Conservation (phyloP, 2,113 vertebrate species). For the Osmerus mordax region DNA sequence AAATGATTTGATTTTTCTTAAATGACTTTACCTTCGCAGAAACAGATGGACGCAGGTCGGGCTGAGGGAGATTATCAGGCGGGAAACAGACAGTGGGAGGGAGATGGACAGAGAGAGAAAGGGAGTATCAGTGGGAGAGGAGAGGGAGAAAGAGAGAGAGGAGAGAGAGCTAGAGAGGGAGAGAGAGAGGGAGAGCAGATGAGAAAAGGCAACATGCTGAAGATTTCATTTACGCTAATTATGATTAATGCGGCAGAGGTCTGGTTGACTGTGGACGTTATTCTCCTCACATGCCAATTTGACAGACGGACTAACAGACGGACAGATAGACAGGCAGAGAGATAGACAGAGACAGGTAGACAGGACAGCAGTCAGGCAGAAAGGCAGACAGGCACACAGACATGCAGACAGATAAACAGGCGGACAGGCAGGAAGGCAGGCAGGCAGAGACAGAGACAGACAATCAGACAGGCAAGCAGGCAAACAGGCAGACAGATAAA, state of each 20-base stretch:
- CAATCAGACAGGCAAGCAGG: too few relatives aligned
- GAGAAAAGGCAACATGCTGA: slow-evolving; percentile 34
- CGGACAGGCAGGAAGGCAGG: not conserved
- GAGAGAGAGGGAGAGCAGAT: slow-evolving; percentile 8
- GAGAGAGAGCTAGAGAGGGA: slow-evolving; percentile 3
- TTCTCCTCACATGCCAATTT: not conserved
- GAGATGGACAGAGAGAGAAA: not conserved
- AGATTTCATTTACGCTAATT: slow-evolving; percentile 50
- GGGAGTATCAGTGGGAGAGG: not conserved
- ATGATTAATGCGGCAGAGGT: slow-evolving; percentile 48
- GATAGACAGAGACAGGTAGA: not conserved
- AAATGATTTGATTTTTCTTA: slow-evolving; percentile 64
- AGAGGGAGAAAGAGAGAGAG: slow-evolving; percentile 2
- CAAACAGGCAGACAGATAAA: too few relatives aligned
- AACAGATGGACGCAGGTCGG: slow-evolving; percentile 51
- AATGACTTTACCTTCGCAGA: slow-evolving; percentile 51
- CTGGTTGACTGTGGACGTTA: slow-evolving; percentile 29
- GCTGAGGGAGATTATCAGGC: slow-evolving; percentile 1
- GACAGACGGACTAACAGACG: slow-evolving; percentile 16
- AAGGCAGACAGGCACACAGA: not conserved
- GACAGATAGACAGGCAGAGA: not conserved
- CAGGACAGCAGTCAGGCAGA: slow-evolving; percentile 12
- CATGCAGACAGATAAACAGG: not conserved
- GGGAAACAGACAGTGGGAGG: slow-evolving; percentile 3
- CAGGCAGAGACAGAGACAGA: not conserved